Percentiles rank a stretch among this genome's conserved stretches.
Evolutionary conservation across 2,797 vertebrate species (phyloP).

Genomic region (Rallus crepitans): DNA sequence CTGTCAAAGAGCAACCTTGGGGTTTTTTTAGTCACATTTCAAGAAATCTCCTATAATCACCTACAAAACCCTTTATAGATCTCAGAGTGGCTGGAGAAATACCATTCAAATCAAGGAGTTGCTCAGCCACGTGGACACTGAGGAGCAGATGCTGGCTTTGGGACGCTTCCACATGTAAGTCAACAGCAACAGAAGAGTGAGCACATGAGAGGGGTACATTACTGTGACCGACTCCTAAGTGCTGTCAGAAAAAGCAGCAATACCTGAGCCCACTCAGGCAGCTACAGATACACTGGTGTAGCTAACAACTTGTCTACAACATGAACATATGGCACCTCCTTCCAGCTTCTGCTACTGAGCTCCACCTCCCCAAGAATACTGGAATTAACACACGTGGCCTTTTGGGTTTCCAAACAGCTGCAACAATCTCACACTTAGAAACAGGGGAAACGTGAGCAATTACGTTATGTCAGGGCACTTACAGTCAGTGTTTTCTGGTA

Average conservation of each 20-base stretch:
- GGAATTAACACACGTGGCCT: background rate
- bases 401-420: background rate
- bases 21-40: background rate
- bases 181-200: background rate
- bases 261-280: background rate
- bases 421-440: background rate
- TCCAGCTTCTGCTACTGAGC: background rate
- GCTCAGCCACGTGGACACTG: background rate
- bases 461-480: slow-evolving; percentile 44
- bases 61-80: background rate
- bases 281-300: background rate
- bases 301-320: background rate
- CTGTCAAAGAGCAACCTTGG: background rate
- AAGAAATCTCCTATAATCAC: background rate
- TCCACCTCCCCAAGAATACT: background rate
- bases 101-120: background rate
- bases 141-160: background rate
- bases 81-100: background rate
- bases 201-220: background rate
- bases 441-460: background rate
- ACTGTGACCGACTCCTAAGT: background rate
- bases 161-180: background rate
- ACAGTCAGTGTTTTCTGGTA: slow-evolving; percentile 91
- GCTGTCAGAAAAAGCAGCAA: background rate
- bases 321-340: background rate